Evolutionary conservation across 2,797 vertebrate species (phyloP).

Genomic region (Graptemys geographica): DNA sequence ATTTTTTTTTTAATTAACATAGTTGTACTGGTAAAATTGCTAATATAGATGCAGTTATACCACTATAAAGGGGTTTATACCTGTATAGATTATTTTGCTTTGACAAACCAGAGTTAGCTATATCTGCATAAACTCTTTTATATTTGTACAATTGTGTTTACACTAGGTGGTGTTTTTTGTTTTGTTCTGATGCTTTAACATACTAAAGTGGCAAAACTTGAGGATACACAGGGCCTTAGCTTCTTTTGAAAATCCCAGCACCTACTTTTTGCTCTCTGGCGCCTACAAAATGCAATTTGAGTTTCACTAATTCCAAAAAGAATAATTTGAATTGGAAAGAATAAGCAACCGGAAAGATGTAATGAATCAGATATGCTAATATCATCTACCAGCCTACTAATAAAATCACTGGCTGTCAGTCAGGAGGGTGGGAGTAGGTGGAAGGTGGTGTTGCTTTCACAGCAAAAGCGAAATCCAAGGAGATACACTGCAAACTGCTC

Average conservation of each 20-base stretch:
- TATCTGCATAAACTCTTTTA: neutral
- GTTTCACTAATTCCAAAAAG: neutral
- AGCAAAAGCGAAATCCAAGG: slow-evolving; percentile 22
- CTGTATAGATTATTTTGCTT: neutral
- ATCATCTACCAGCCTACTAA: slow-evolving; percentile 21
- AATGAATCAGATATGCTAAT: slow-evolving; percentile 41
- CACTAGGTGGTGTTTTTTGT: neutral
- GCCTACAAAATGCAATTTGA: accelerated
- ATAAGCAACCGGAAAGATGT: slow-evolving; percentile 3
- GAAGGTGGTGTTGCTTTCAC: slow-evolving; percentile 55
- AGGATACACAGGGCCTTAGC: accelerated
- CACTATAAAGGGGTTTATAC: neutral
- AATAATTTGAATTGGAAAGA: slow-evolving; percentile 2
- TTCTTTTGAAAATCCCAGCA: neutral
- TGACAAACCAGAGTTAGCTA: neutral
- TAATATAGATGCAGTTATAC: neutral
- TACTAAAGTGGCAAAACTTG: accelerated
- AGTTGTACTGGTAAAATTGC: neutral
- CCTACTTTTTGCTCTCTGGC: accelerated
- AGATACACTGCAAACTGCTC: neutral
- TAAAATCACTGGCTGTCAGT: slow-evolving; percentile 15
- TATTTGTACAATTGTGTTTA: neutral
- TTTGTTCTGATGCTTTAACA: accelerated
- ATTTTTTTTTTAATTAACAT: neutral
- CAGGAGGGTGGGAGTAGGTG: slow-evolving; percentile 47